Evolutionary conservation across 1,140 invertebrate genomes (phyloP), one percentile per base, ranked within the genome.

Genomic region (Anthonomus grandis): DNA sequence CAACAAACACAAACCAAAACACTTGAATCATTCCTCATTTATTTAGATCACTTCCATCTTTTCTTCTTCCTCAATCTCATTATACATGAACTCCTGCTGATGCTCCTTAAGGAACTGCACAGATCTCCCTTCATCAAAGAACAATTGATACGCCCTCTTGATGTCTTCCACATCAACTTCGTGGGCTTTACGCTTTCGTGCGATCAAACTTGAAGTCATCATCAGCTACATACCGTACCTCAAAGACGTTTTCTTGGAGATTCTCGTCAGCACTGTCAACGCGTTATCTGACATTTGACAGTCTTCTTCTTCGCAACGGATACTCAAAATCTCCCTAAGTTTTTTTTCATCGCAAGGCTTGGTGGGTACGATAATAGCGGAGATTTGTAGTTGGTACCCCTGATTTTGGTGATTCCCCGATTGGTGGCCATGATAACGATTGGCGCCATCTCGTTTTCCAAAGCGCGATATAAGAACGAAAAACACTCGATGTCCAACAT

Each of bases 401-500:
- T 81, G 64, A 99, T 98, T 57, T 86, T 85, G 0, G 95, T 97
- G 37, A 98, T 95, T 10, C 95, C 96, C 61, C 95, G 82, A 76
- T 99, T 99, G n/a, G 96, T 98, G 1, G 97, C 97, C 91, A 98
- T 97, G 6, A 99, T 95, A 2, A 99, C 86, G 19, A 99, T 87
- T 0, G 97, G 97, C 0, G 96, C 90, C 83, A 98, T 95, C 67
- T 98, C 96, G 62, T 90, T 91, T 71, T 99, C 97, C 18, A 99
- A 74, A 0, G 95, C 95, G 39, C 96, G 83, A 78, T 99, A 99
- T 0, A 98, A 75, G 73, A 93, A 99, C 0, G 95, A 98, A 76
- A 99, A 99, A 72, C 96, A 98, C 73, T 99, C 96, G 44, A 99
- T 94, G 68, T 99, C 97, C 57, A 99, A 76, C 95, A 99, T 98